These are phyloP conservation scores for Neogobius melanostomus DNA, from an alignment of 2,113 vertebrate species.

Conservation along the genomic window DNA sequence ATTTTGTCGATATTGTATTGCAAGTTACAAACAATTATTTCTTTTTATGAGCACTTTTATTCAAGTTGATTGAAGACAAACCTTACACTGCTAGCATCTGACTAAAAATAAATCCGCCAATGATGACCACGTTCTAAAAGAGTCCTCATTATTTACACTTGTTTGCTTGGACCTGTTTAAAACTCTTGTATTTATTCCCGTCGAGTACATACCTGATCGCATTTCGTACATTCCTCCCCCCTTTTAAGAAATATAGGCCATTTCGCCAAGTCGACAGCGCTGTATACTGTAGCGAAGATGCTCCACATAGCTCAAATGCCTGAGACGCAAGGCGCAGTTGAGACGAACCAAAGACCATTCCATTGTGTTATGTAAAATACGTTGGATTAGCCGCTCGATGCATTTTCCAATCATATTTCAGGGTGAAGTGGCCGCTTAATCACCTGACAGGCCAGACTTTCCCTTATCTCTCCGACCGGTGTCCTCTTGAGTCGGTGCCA, in stretches of 20 bases:
- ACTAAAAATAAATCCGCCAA: background rate
- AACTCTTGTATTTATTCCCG: conserved; percentile 12
- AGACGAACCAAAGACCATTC: conserved; percentile 1
- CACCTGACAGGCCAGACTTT: conserved; percentile 26
- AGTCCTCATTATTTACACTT: background rate
- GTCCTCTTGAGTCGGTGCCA: conserved; percentile 38
- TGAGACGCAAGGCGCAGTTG: conserved; percentile 11
- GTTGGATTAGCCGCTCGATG: background rate
- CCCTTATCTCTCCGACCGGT: conserved; percentile 54
- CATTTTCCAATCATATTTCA: background rate
- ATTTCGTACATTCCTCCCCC: conserved; percentile 48
- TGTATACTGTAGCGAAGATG: conserved; percentile 6
- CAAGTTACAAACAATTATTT: too few relatives aligned
- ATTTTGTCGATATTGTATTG: too few relatives aligned
- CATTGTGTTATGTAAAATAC: background rate
- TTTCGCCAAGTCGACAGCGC: conserved; percentile 16
- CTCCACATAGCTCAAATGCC: conserved; percentile 27
- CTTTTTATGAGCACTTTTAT: background rate
- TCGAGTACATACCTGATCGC: conserved; percentile 26
- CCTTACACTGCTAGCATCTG: background rate
- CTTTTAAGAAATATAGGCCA: conserved; percentile 17
- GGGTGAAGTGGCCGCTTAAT: conserved; percentile 46
- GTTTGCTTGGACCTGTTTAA: conserved; percentile 2
- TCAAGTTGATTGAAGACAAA: background rate
- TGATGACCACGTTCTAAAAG: background rate